phyloP scores from a whole-genome alignment of 2,797 vertebrate genomes.

The Pagetopsis macropterus region DNA sequence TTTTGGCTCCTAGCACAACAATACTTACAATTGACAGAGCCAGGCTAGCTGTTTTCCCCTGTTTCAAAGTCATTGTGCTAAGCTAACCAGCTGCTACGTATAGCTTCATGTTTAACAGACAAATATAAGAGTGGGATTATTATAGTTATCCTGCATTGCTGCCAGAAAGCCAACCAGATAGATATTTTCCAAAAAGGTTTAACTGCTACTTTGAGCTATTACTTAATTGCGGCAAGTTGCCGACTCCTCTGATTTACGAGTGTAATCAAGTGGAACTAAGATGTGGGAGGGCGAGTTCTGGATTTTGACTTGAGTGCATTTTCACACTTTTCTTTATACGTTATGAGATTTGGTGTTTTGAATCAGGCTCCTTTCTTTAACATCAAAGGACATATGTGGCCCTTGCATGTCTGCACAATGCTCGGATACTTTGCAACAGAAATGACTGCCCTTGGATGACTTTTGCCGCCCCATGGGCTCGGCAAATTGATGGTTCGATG shows the following conservation, averaged over 20 bases:
- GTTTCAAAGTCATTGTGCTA: conserved; percentile 20
- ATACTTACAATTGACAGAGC: not conserved
- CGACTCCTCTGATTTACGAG: conserved; percentile 72
- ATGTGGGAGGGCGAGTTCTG: conserved; percentile 37
- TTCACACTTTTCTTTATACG: conserved; percentile 40
- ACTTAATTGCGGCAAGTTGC: conserved; percentile 77
- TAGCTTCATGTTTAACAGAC: not conserved
- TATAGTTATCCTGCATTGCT: not conserved
- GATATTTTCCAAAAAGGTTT: conserved; percentile 6
- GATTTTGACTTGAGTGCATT: conserved; percentile 56
- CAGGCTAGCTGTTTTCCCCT: not conserved
- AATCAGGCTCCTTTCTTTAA: conserved; percentile 12
- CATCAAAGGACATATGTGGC: conserved; percentile 44
- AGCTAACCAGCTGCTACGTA: conserved; percentile 14
- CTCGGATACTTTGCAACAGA: conserved; percentile 39
- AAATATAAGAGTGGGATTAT: not conserved
- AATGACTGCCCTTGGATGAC: conserved; percentile 34
- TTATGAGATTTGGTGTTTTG: conserved; percentile 31
- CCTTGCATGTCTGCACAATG: conserved; percentile 57
- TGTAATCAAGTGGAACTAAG: conserved; percentile 33
- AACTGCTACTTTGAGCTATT: conserved; percentile 62
- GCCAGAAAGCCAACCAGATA: not conserved
- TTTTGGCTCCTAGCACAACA: not conserved
- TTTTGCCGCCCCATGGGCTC: conserved; percentile 16
- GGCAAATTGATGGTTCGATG: conserved; percentile 45